These are phyloP conservation scores for Lonchura striata DNA, from an alignment of 2,113 vertebrate genomes.

Conservation along the genomic window DNA sequence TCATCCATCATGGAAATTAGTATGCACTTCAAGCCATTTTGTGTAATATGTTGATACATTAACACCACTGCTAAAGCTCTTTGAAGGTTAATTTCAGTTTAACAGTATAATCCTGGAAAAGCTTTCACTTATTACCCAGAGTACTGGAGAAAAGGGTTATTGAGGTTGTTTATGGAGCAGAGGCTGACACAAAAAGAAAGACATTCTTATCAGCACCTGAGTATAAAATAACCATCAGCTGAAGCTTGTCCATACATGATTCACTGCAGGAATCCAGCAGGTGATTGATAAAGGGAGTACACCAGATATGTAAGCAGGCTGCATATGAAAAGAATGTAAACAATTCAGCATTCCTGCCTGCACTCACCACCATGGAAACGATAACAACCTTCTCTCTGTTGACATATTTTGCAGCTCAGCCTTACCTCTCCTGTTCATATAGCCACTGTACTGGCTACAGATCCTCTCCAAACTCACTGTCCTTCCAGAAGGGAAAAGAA, in stretches of 20 bases:
- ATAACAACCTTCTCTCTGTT: background rate
- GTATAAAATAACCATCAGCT: background rate
- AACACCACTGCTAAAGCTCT: background rate
- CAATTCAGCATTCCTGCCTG: constrained; percentile 18
- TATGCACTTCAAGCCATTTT: background rate
- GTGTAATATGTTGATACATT: background rate
- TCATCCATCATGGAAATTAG: background rate
- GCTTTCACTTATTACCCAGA: background rate
- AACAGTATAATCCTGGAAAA: constrained; percentile 9
- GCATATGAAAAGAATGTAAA: constrained; percentile 38
- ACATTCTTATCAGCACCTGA: background rate
- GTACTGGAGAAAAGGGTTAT: background rate
- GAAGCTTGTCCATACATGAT: background rate
- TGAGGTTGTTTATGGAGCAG: background rate
- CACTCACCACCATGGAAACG: background rate
- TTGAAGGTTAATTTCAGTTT: constrained; percentile 23
- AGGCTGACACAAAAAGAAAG: background rate
- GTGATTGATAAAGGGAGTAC: constrained; percentile 30
- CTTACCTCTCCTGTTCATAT: background rate
- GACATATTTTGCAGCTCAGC: background rate
- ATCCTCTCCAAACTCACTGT: background rate
- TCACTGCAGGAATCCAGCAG: constrained; percentile 30
- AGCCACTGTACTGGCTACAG: background rate
- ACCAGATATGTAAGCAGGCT: constrained; percentile 19
- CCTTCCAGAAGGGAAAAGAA: background rate